Evolutionary conservation across 1,140 invertebrate species (phyloP), one percentile per base, ranked within the genome.

Genomic region (Mactra quadrangularis): DNA sequence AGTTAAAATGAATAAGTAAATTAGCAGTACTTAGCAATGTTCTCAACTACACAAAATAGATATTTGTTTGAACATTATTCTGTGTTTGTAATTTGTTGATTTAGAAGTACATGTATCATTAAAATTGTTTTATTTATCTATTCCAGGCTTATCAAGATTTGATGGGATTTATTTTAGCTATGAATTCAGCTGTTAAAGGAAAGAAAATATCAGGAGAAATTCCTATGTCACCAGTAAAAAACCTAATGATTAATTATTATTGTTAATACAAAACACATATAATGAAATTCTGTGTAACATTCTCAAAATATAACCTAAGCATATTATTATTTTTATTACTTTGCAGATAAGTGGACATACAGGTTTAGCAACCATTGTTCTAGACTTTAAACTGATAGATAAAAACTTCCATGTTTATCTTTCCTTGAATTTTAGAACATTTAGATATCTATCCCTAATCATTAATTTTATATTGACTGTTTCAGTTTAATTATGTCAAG

Each of bases 161-260:
- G 35, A 38, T 60, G 9, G 77, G 77, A 6, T 81, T 81, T 41
- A 52, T 81, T 41, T 53, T 41, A 25, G 77, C 77, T 1, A 70
- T 81, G 77, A 68, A 68, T 41, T 33, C 53, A 31, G 77, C 77
- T n/a, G 77, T 81, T 22, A 81, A 81, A 50, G 77, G 77, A 15
- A 81, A 81, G 50, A 81, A 81, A 29, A 59, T 71, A 1, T 22
- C 50, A 1, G 38, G 13, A 45, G 77, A 70, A 7, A 29, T 33
- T 25, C 15, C 35, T 6, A 59, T 71, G 33, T 81, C 77, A 17
- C 74, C 74, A 15, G 74, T 76, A 76, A 62, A 41, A 59, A 22
- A 47, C 17, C n/a, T n/a, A n/a, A n/a, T n/a, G n/a, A n/a, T n/a
- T n/a, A n/a, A n/a, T n/a, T n/a, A n/a, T n/a, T n/a, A n/a, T n/a